Base-by-base conservation (phyloP, 2,888 invertebrate species). In the Drosophila fungiperda region DNA sequence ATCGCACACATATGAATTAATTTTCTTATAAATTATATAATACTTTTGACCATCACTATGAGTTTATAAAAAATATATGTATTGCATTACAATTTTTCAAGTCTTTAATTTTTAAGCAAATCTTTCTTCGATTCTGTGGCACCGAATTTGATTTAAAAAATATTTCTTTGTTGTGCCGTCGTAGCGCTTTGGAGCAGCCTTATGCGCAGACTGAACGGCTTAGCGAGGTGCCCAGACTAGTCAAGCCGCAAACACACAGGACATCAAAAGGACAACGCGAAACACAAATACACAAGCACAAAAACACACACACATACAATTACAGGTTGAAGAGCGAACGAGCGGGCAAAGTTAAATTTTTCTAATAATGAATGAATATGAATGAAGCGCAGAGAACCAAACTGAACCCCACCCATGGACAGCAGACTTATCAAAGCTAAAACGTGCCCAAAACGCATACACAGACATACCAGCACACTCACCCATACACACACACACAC, bases 341-440 rank as follows among this genome's bases (percentile, higher is more conserved):
- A 71, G 50, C 78, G 73, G 67, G 63, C 55, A 68, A 69, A 78
- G 73, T 80, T 77, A 83, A 85, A 81, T 82, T 82, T 84, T 83
- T 89, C 88, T 90, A 90, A 90, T 92, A 91, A 92, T 91, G 87
- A 91, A 92, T 90, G 91, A 88, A 89, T 88, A 86, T 85, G 87
- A 91, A 90, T 87, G 86, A 87, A 86, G 85, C 78, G 71, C 74
- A 76, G 66, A 72, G 68, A 70, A 45, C 55, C 58, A 64, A 80
- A 67, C 61, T 52, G 67, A 71, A 72, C 78, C 81, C 78, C 67
- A 69, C 78, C 76, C 69, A 68, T 69, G 57, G 35, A 71, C 76
- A 65, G 26, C 38, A 45, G 72, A 78, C 86, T 83, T 87, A 87
- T 90, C 84, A 87, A 87, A 87, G 78, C 90, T 83, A 78, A 87